Conservation (phyloP, 2,797 vertebrate species). For the Etheostoma perlongum region DNA sequence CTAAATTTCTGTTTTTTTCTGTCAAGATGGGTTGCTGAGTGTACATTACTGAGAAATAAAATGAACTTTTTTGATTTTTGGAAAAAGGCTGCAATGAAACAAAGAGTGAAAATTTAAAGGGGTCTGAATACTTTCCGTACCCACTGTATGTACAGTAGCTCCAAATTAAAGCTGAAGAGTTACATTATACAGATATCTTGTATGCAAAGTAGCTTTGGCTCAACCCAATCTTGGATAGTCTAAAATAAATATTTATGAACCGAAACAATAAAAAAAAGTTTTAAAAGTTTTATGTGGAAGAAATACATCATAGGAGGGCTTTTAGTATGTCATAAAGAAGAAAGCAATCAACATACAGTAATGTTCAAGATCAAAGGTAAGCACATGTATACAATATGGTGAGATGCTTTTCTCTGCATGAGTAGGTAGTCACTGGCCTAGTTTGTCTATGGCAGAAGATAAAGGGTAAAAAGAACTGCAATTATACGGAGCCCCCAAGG, state of each 20-base stretch:
- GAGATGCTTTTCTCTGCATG: slow-evolving; percentile 6
- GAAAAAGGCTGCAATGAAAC: no score
- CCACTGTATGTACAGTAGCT: neutral
- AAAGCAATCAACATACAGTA: slow-evolving; percentile 22
- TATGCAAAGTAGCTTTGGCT: neutral
- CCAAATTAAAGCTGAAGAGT: neutral
- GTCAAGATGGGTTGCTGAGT: no score
- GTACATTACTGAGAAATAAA: no score
- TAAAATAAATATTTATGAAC: neutral
- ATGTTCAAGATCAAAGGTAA: slow-evolving; percentile 47
- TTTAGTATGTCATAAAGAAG: slow-evolving; percentile 14
- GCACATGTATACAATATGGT: slow-evolving; percentile 1
- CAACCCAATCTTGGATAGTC: neutral
- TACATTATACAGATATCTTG: neutral
- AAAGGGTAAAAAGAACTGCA: no score
- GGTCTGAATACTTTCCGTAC: no score
- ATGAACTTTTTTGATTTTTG: no score
- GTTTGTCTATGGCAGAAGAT: slow-evolving; percentile 37
- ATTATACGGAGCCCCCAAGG: no score
- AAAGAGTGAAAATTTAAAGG: no score
- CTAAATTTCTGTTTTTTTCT: no score
- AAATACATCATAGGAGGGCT: neutral
- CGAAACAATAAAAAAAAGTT: neutral
- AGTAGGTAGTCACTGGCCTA: slow-evolving; percentile 52
- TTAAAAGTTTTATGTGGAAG: neutral